Evolutionary conservation across 2,888 invertebrate genomes (phyloP), one percentile per base, ranked within the genome.

Genomic region (Caenorhabditis sinica): DNA sequence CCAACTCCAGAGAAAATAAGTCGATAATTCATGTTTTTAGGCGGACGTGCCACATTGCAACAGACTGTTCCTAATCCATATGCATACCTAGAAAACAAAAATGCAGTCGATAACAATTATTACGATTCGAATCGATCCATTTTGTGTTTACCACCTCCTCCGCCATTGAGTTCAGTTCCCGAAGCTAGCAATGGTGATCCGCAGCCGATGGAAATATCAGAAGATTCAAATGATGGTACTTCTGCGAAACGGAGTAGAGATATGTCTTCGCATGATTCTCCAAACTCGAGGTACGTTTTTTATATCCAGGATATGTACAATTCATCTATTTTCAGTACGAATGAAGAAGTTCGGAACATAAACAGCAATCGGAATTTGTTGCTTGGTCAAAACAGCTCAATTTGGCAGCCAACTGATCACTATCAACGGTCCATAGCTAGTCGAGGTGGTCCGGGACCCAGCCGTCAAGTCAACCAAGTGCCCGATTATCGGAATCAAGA

Each of bases 161-260:
- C 79, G 4, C 17, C 53, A 1, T 65, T 40, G 43, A 45, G n/a
- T 6, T 51, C 28, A 36, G 25, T 43, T 2, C 11, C 51, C n/a
- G 66, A 58, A 40, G n/a, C 43, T 3, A 33, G 36, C 25, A 23
- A 36, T n/a, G 60, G 60, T 9, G 49, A 49, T 20, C 49, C 20
- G 49, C 49, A 72, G 13, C 72, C 28, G 11, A 3, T 71, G 15
- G 79, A 79, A 20, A 72, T 63, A 5, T 79, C 65, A 6, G 83
- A 84, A n/a, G 80, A 84, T 71, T 74, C 75, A n/a, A 80, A 85
- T 43, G 90, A 90, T 23, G 90, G 86, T 36, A 89, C 90, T 8
- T 30, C 74, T 2, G 90, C 89, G 51, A 91, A 91, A 80, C 86
- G 91, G 15, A 85, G 84, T 43, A 81, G 91, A 23, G 90, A 91